Evolutionary conservation across 2,797 vertebrate species (phyloP).

Genomic region (Rhabdophis nuchalis): DNA sequence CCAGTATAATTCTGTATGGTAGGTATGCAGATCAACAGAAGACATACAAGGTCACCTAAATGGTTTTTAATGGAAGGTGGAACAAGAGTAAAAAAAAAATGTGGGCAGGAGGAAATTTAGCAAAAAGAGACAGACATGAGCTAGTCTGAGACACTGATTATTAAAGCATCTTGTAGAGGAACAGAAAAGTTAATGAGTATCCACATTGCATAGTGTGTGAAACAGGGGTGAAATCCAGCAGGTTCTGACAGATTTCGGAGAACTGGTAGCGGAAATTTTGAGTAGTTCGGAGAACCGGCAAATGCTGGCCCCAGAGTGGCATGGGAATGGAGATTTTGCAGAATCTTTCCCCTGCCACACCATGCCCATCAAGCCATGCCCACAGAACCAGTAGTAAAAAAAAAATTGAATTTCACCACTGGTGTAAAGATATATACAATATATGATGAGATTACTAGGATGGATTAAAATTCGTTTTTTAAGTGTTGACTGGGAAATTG

Average conservation of each 20-base stretch:
- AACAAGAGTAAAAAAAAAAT: neutral
- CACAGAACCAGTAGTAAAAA: too few species aligned
- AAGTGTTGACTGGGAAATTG: neutral
- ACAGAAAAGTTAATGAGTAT: too few species aligned
- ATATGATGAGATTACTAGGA: neutral
- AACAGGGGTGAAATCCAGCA: too few species aligned
- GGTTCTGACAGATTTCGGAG: too few species aligned
- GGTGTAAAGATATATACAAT: neutral
- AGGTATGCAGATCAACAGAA: conserved; percentile 60
- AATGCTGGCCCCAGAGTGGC: too few species aligned
- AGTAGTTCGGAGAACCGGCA: too few species aligned
- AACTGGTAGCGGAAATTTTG: too few species aligned
- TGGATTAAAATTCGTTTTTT: neutral
- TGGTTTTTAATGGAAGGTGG: neutral
- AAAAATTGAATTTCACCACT: too few species aligned
- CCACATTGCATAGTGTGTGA: neutral
- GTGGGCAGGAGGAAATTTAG: neutral
- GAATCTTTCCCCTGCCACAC: too few species aligned
- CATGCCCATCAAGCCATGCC: too few species aligned
- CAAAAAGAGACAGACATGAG: neutral
- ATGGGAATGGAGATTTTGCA: too few species aligned
- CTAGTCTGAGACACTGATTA: too few species aligned
- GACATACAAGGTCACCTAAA: neutral
- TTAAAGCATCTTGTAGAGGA: neutral
- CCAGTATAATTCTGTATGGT: conserved; percentile 92